Evolutionary conservation across 2,797 vertebrate species (phyloP), one percentile per base, ranked within the genome.

Genomic region (Acanthopagrus latus): DNA sequence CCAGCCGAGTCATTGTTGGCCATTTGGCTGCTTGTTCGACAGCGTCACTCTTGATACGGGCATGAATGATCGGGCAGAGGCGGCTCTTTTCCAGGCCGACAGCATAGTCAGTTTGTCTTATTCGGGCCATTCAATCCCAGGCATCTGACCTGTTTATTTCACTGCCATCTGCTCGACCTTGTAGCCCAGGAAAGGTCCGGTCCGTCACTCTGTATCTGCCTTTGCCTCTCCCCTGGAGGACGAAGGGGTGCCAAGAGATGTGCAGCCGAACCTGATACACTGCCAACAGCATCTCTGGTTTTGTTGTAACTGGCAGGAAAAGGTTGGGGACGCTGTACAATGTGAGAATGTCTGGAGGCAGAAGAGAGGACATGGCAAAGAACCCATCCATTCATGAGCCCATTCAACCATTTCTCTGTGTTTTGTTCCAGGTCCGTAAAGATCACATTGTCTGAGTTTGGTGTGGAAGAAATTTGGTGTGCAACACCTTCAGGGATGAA

Each of bases 111-210:
- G 27, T 81, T 84, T 71, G 65, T 79, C 77, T 78, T 57, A 51
- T 69, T 82, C 44, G 25, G 70, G 59, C 50, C 33, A 23, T 21
- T 82, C 48, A 59, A 64, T 74, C 64, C 1, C 57, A 83, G 57
- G 52, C 66, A 21, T 80, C 63, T 76, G 73, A 88, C 71, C 68
- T 68, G 85, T 83, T 88, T 88, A 76, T 84, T 90, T 76, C 52
- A n/a, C 65, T 3, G 38, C 88, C 89, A 88, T 90, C 91, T 92
- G 90, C 81, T 89, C 69, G 20, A 79, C 76, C 82, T 84, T 67
- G 78, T 71, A 80, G 76, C 54, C 47, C 57, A 14, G 71, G 55
- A 71, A 75, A 83, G 74, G 64, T 69, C 73, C 33, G n/a, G 47
- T 58, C 64, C 20, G 16, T 68, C 72, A 4, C 54, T 52, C 57